These are phyloP conservation scores for Cromileptes altivelis DNA, from an alignment of 2,113 vertebrate species.

Conservation along the genomic window DNA sequence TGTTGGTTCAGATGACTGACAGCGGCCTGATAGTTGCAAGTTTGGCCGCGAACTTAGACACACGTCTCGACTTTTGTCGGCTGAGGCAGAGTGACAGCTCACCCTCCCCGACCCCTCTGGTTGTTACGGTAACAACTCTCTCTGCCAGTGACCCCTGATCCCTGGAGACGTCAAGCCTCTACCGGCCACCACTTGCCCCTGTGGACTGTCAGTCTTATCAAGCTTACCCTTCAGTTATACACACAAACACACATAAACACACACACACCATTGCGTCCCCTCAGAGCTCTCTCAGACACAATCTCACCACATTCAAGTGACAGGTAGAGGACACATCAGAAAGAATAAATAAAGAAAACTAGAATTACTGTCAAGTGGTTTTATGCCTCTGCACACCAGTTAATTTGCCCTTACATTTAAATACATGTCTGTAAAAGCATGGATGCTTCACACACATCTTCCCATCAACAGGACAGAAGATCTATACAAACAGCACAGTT, in stretches of 20 bases:
- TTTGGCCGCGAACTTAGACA: conserved; percentile 7
- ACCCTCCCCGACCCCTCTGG: conserved; percentile 9
- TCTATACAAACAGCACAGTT: too few species aligned
- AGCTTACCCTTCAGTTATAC: neutral
- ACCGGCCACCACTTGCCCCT: neutral
- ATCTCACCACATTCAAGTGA: conserved; percentile 35
- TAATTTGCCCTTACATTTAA: too few species aligned
- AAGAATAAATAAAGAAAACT: neutral
- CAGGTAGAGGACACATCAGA: conserved; percentile 42
- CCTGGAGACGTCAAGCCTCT: neutral
- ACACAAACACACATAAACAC: neutral
- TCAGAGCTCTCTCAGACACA: conserved; percentile 25
- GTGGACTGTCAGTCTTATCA: conserved; percentile 9
- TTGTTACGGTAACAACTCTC: neutral
- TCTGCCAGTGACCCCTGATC: conserved; percentile 24
- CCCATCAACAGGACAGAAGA: too few species aligned
- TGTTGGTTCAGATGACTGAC: neutral
- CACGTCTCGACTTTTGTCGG: neutral
- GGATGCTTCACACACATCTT: too few species aligned
- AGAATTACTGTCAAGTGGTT: too few species aligned
- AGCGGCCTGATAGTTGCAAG: conserved; percentile 20
- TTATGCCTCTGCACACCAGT: too few species aligned
- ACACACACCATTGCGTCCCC: conserved; percentile 3
- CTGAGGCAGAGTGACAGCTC: conserved; percentile 56
- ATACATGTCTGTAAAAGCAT: too few species aligned